A percentile compares a stretch with the other conserved stretches of the same genome.
phyloP scores from a whole-genome alignment of 2,888 invertebrate species.

The Pinctada fucata region DNA sequence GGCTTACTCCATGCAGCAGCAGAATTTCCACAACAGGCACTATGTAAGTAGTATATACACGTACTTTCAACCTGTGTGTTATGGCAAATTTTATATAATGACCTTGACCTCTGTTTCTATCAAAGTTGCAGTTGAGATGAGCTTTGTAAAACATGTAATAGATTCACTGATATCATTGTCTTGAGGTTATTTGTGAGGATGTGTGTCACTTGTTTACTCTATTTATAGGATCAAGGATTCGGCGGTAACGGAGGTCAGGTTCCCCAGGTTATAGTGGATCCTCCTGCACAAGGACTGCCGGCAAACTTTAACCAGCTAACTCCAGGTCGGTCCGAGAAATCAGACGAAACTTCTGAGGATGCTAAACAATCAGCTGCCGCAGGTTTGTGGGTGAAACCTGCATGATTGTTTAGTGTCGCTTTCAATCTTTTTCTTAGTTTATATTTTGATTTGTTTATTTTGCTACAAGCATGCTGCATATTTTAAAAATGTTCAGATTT shows the following conservation, averaged over 20 bases:
- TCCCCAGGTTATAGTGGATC: slow-evolving; percentile 64
- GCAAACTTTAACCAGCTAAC: slow-evolving; percentile 26
- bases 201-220: too few species aligned
- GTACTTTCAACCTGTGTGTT: too few species aligned
- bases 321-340: slow-evolving; percentile 17
- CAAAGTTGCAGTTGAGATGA: too few species aligned
- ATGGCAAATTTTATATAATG: too few species aligned
- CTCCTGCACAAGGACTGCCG: slow-evolving; percentile 49
- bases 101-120: too few species aligned
- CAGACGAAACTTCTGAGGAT: neutral
- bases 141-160: too few species aligned
- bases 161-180: too few species aligned
- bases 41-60: neutral
- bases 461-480: too few species aligned
- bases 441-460: neutral
- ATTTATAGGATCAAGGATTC: neutral
- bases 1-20: slow-evolving; percentile 27
- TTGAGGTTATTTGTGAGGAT: too few species aligned
- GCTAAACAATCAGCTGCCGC: neutral
- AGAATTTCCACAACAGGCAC: neutral
- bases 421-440: neutral
- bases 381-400: slow-evolving; percentile 11
- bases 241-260: slow-evolving; percentile 33
- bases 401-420: neutral
- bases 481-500: too few species aligned